These are phyloP conservation scores for Taenioides sp. DNA, from an alignment of 2,797 vertebrate species.

Conservation along the genomic window DNA sequence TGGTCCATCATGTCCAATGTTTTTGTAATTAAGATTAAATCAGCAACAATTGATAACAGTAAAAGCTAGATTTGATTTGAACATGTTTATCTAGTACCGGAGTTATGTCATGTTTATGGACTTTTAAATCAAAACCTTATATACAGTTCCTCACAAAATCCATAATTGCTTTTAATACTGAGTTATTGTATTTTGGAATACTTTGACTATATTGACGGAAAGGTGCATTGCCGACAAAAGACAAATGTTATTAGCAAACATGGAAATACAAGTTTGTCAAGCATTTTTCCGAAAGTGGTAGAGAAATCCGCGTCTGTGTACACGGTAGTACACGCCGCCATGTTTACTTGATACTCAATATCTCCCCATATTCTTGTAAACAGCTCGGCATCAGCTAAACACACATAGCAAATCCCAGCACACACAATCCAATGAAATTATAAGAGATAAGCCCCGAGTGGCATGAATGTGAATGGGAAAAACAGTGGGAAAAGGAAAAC, in stretches of 20 bases:
- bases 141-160: neutral
- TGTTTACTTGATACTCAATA: constrained; percentile 31
- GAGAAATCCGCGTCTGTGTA: constrained; percentile 1
- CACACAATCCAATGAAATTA: constrained; percentile 24
- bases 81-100: too few species aligned
- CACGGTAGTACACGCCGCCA: neutral
- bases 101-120: too few species aligned
- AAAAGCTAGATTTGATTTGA: too few species aligned
- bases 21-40: too few species aligned
- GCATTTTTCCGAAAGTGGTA: constrained; percentile 4
- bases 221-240: neutral
- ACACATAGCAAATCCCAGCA: constrained; percentile 13
- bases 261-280: constrained; percentile 7
- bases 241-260: neutral
- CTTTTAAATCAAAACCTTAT: too few species aligned
- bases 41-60: too few species aligned
- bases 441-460: constrained; percentile 22
- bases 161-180: constrained; percentile 19
- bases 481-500: neutral
- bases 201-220: neutral
- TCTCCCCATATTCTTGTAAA: constrained; percentile 25
- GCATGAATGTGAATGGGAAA: neutral
- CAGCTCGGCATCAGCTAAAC: constrained; percentile 26
- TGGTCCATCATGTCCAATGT: too few species aligned
- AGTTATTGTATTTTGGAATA: neutral